Base-by-base conservation (phyloP, 1,140 invertebrate genomes). In the Muscidifurax raptorellus region DNA sequence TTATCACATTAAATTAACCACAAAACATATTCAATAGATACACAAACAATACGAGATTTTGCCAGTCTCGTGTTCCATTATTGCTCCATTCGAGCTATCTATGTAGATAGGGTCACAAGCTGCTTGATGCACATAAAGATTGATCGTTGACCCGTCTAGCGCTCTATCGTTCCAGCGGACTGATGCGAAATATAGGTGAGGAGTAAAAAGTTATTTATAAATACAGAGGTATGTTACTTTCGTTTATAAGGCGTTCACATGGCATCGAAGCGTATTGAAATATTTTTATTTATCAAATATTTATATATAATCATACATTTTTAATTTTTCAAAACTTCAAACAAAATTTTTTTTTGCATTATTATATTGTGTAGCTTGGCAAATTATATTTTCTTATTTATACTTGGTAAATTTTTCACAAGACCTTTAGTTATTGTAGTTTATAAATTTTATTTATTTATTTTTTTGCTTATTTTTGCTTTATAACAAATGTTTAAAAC, bases 131-230 rank as follows among this genome's bases (percentile, higher is more conserved):
- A 52, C 47, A 52, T 22, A 52, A 12, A 13, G n/a, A 44, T 92
- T 92, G 92, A 92, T 86, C 91, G 89, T 90, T 91, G 91, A 92
- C 91, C 91, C 91, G 91, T 91, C 28, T 12, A 67, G 52, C 88
- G 89, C 89, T 87, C 87, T 87, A 90, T 89, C 88, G 88, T 89
- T 9, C 2, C 64, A 67, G 64, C 4, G 10, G 18, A 88, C 87
- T 89, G 89, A 88, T 90, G 88, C 90, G 6, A 90, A 92, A 90
- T 92, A 90, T 92, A 90, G 90, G 90, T 92, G 89, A 92, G 92
- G 91, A 91, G 90, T 92, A 92, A 92, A 89, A 85, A 84, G 90
- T 91, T 93, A 93, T 93, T 93, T 90, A 92, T 93, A 92, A 92
- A 91, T 87, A 84, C 72, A 87, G 83, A 82, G 86, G 86, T 87